Evolutionary conservation across 2,113 vertebrate genomes (phyloP), one percentile per base, ranked within the genome.

Genomic region (Alethe diademata): DNA sequence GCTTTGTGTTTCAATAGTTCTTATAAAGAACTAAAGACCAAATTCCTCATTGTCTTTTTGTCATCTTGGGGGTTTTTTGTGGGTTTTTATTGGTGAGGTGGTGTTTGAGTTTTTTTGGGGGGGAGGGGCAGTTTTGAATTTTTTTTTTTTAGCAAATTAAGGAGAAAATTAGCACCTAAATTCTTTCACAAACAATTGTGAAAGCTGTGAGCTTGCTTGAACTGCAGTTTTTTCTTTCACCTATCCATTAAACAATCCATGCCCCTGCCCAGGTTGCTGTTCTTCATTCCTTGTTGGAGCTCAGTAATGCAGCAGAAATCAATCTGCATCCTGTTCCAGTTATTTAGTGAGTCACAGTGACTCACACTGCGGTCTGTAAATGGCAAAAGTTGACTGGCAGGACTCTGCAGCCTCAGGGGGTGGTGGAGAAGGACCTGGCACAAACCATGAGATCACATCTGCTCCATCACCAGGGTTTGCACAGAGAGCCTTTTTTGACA

Each of bases 61-160:
- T 14, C 13, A 19, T 47, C 11, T 17, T 45, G 8, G 0, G 6
- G 3, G 0, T 14, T 35, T 24, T 64, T 31, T 8, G 9, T 16
- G 9, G 12, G 10, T 45, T 24, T 19, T 56, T 23, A 19, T 26
- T 50, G 3, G 4, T 12, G 43, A 23, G 11, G 11, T 22, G 10
- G 23, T 29, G 25, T 45, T 65, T 51, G 31, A 33, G 5, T 1
- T 5, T 53, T 43, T 69, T 69, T 33, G 4, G 5, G 2, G 2
- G 0, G 5, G 9, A 15, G 18, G 1, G 8, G 19, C 1, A 14
- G 8, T 28, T 50, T 9, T 18, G 10, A 10, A 22, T 62, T 74
- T 57, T 69, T 43, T 60, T 2, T 9, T n/a, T 64, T 69, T 38
- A 51, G 16, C 5, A 71, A 14, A 36, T 23, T 40, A 65, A 53